Percentiles rank a stretch among this genome's conserved stretches.
Evolutionary conservation across 1,140 invertebrate species (phyloP).

Genomic region (Chironomus tepperi): DNA sequence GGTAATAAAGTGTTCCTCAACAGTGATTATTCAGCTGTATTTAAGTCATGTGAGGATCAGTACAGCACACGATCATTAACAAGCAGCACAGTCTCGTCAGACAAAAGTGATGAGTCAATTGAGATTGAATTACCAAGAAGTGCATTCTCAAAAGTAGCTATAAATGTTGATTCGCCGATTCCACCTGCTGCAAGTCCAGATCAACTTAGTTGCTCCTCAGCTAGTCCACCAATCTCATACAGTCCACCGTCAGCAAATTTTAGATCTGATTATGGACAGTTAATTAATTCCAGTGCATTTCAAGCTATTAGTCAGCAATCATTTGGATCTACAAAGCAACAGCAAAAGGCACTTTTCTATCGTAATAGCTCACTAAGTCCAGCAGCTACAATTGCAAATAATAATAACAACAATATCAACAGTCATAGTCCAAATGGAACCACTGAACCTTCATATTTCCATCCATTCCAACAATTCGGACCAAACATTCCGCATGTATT

Average conservation of each 20-base stretch:
- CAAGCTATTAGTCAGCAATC: not conserved
- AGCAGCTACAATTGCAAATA: not conserved
- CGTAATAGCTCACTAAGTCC: not conserved
- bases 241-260: slow-evolving; percentile 40
- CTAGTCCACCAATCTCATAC: slow-evolving; percentile 57
- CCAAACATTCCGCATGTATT: slow-evolving; percentile 26
- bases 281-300: slow-evolving; percentile 29
- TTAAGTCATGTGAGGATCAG: not conserved
- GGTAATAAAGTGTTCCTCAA: slow-evolving; percentile 26
- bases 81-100: not conserved
- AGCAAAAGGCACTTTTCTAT: not conserved
- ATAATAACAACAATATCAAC: not conserved
- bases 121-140: slow-evolving; percentile 46
- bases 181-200: slow-evolving; percentile 66
- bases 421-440: too few species aligned
- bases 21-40: slow-evolving; percentile 31
- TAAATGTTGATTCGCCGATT: slow-evolving; percentile 47
- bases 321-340: not conserved
- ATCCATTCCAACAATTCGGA: not conserved
- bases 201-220: slow-evolving; percentile 61
- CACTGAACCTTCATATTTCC: not conserved
- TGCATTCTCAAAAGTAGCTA: slow-evolving; percentile 68
- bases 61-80: not conserved
- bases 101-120: slow-evolving; percentile 25
- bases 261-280: slow-evolving; percentile 34